phyloP scores from a whole-genome alignment of 2,797 vertebrate species.

The Pseudomugil gertrudae region DNA sequence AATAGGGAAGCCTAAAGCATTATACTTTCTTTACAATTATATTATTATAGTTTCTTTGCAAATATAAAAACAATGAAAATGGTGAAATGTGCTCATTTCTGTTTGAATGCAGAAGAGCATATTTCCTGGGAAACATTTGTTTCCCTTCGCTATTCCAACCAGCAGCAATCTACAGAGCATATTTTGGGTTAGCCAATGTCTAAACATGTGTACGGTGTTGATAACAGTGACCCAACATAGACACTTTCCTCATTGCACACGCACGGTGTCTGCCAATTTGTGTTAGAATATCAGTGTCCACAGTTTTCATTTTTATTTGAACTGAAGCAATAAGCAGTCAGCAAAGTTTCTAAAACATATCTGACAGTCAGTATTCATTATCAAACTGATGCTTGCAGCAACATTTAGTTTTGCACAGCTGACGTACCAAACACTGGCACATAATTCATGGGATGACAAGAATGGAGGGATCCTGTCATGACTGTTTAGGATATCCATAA shows the following conservation, averaged over 20 bases:
- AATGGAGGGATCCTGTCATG: conserved; percentile 63
- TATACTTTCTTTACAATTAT: too few species aligned
- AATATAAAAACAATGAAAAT: too few species aligned
- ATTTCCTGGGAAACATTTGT: conserved; percentile 28
- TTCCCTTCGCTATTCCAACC: conserved; percentile 28
- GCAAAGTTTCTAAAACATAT: conserved; percentile 58
- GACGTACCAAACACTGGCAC: conserved; percentile 60
- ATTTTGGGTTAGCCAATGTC: conserved; percentile 40
- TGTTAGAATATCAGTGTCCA: conserved; percentile 30
- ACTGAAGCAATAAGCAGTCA: conserved; percentile 60
- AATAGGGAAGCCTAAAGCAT: too few species aligned
- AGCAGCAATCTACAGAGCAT: conserved; percentile 28
- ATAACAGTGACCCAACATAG: conserved; percentile 38
- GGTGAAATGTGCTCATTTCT: neutral
- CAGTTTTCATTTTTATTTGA: conserved; percentile 54
- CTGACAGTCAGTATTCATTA: conserved; percentile 63
- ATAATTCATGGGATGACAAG: conserved; percentile 62
- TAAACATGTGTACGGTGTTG: conserved; percentile 36
- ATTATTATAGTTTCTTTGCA: too few species aligned
- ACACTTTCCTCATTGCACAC: conserved; percentile 19
- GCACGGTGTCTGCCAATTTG: conserved; percentile 25
- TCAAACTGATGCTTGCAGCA: conserved; percentile 51
- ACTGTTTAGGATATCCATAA: conserved; percentile 73
- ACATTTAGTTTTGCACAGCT: conserved; percentile 51
- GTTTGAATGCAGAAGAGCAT: neutral